Conservation (phyloP, 2,113 vertebrate species). For the Indicator maculatus region DNA sequence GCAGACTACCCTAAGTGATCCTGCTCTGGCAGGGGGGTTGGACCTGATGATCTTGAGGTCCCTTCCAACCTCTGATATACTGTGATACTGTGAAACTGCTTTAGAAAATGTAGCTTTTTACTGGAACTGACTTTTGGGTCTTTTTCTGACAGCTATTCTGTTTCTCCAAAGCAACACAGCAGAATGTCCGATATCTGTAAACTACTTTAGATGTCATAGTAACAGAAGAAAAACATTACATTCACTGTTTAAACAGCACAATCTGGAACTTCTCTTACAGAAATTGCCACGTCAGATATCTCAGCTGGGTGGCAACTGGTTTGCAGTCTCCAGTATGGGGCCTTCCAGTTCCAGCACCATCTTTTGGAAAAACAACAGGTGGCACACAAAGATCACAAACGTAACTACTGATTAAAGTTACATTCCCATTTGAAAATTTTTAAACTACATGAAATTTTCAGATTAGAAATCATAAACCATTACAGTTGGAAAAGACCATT, state of each 20-base stretch:
- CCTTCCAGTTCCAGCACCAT: not conserved
- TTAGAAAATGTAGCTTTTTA: not conserved
- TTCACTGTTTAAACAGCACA: not conserved
- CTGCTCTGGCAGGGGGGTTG: too few relatives aligned
- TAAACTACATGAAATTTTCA: not conserved
- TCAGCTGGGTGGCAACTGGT: not conserved
- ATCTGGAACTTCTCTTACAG: not conserved
- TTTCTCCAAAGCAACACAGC: not conserved
- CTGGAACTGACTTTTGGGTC: not conserved
- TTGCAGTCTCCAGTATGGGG: not conserved
- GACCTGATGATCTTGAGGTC: too few relatives aligned
- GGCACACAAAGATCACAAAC: not conserved
- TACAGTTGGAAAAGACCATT: too few relatives aligned
- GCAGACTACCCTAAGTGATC: too few relatives aligned
- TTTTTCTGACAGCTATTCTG: not conserved
- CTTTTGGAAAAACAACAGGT: not conserved
- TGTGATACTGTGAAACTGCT: not conserved
- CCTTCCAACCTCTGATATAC: too few relatives aligned
- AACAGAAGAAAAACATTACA: slow-evolving; percentile 14
- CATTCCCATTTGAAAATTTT: not conserved
- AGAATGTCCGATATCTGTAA: not conserved
- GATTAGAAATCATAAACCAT: too few relatives aligned
- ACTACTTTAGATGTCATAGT: not conserved
- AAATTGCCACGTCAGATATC: slow-evolving; percentile 3
- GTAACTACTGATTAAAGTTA: not conserved